Evolutionary conservation across 1,140 invertebrate species (phyloP).

Genomic region (Drosophila micromelanica): DNA sequence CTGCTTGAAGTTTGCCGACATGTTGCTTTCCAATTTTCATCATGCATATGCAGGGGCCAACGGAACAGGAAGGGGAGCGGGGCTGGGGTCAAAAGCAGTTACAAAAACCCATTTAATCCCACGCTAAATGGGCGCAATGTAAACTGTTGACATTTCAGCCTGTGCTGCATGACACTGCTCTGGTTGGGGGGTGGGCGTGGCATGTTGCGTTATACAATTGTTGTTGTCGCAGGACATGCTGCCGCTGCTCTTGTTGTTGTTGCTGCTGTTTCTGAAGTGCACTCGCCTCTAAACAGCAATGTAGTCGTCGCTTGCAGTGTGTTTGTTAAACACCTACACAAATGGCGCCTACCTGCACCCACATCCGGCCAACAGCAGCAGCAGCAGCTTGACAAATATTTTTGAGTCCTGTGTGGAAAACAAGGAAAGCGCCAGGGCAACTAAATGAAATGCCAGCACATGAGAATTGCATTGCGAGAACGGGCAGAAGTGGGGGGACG

Average conservation of each 20-base stretch:
- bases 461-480: conserved; percentile 25
- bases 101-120: conserved; percentile 78
- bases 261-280: conserved; percentile 43
- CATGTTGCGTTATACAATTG: conserved; percentile 30
- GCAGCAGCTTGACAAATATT: conserved; percentile 66
- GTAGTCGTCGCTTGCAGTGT: conserved; percentile 49
- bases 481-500: neutral
- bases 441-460: conserved; percentile 56
- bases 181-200: conserved; percentile 11
- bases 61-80: conserved; percentile 1
- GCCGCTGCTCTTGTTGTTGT: conserved; percentile 24
- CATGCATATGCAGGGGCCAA: conserved; percentile 33
- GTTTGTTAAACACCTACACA: conserved; percentile 82
- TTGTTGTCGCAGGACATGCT: conserved; percentile 57
- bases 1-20: conserved; percentile 65
- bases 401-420: conserved; percentile 58
- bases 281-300: conserved; percentile 67
- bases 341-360: conserved; percentile 27
- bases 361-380: neutral
- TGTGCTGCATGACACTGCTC: conserved; percentile 60
- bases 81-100: conserved; percentile 43
- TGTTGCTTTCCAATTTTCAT: conserved; percentile 69
- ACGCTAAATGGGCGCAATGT: conserved; percentile 76
- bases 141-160: conserved; percentile 81
- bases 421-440: conserved; percentile 18